Evolutionary conservation across 2,113 vertebrate genomes (phyloP).

Genomic region (Syngnathoides biaculeatus): DNA sequence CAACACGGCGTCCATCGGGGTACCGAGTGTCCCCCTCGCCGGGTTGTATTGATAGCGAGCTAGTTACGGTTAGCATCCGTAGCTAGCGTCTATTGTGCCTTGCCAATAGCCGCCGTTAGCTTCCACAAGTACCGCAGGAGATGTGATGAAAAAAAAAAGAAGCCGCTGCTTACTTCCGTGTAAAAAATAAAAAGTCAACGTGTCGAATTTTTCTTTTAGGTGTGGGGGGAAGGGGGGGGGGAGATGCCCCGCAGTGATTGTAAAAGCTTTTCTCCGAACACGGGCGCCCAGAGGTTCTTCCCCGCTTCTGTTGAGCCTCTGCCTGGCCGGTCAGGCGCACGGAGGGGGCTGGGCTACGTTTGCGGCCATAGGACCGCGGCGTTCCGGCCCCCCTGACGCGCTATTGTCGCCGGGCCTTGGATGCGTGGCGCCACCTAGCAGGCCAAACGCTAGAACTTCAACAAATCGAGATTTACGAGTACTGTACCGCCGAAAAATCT

Average conservation of each 20-base stretch:
- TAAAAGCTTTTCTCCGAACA: conserved; percentile 36
- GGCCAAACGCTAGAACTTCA: not conserved
- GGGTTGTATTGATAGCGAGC: conserved; percentile 53
- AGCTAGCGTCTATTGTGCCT: conserved; percentile 56
- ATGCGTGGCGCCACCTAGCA: conserved; percentile 42
- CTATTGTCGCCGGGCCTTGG: not conserved
- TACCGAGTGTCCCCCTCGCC: conserved; percentile 40
- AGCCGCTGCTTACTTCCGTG: not conserved
- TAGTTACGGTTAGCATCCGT: conserved; percentile 45
- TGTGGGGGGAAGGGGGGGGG: not conserved
- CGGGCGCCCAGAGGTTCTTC: conserved; percentile 33
- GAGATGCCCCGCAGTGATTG: conserved; percentile 16
- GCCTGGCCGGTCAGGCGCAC: conserved; percentile 52
- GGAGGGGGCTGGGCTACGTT: conserved; percentile 61
- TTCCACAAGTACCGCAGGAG: conserved; percentile 5
- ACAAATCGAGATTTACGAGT: too few relatives aligned
- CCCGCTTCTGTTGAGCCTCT: conserved; percentile 45
- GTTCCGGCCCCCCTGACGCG: conserved; percentile 23
- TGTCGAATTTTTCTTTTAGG: not conserved
- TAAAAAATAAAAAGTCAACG: not conserved
- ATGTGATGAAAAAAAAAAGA: conserved; percentile 1
- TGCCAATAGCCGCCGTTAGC: conserved; percentile 27
- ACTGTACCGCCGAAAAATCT: too few relatives aligned
- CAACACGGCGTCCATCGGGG: conserved; percentile 26
- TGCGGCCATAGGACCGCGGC: conserved; percentile 44